Evolutionary conservation across 2,113 vertebrate species (phyloP).

Genomic region (Suricata suricatta): DNA sequence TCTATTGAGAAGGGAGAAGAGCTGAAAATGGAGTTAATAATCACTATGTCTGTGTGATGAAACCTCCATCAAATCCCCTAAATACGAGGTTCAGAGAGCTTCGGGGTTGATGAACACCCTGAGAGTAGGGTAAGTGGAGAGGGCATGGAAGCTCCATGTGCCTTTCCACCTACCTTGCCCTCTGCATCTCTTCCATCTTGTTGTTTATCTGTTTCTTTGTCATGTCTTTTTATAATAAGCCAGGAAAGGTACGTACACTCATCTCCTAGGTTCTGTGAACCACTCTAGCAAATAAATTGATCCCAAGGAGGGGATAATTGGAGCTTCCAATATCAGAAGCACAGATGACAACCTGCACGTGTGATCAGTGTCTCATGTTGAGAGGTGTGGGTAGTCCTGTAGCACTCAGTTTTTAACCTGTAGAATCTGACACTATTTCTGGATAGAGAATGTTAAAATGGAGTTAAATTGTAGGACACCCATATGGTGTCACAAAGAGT

Average conservation of each 20-base stretch:
- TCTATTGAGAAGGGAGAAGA: not conserved
- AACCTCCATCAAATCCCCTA: not conserved
- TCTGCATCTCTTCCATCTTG: not conserved
- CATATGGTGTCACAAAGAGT: too few relatives aligned
- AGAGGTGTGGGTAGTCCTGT: not conserved
- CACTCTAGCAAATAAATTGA: not conserved
- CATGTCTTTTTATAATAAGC: not conserved
- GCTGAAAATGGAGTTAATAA: not conserved
- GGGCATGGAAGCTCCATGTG: not conserved
- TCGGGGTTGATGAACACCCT: too few relatives aligned
- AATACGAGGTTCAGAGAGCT: not conserved
- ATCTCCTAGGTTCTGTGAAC: not conserved
- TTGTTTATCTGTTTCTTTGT: not conserved
- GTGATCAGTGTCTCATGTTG: not conserved
- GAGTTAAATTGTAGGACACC: too few relatives aligned
- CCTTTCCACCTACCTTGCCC: not conserved
- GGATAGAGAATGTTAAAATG: too few relatives aligned
- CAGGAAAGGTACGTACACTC: not conserved
- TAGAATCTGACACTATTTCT: not conserved
- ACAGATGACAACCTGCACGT: not conserved
- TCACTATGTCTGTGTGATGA: not conserved
- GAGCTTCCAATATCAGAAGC: not conserved
- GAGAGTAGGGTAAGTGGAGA: not conserved
- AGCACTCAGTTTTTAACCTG: not conserved
- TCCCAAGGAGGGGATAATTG: not conserved